Percentiles rank a stretch among this genome's conserved stretches.
These are phyloP conservation scores for Ursus arctos DNA, from an alignment of 2,113 vertebrate genomes.

Conservation along the genomic window DNA sequence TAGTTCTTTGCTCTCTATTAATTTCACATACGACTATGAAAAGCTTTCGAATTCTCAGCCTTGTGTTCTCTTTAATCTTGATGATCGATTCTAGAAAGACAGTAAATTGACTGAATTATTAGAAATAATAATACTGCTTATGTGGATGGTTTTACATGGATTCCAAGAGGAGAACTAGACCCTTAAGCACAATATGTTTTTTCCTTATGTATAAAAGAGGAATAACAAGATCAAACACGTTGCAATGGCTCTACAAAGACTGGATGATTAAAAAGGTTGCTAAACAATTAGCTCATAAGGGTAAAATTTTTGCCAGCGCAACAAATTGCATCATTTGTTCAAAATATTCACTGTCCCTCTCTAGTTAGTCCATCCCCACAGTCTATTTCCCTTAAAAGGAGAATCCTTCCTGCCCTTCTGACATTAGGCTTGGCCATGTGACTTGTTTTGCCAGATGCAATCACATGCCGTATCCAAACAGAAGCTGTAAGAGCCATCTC, in stretches of 20 bases:
- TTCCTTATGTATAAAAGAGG: slow-evolving; percentile 48
- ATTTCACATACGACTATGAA: slow-evolving; percentile 23
- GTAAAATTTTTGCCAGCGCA: slow-evolving; percentile 12
- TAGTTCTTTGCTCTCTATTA: background rate
- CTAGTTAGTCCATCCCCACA: background rate
- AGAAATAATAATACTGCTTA: background rate
- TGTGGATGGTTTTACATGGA: background rate
- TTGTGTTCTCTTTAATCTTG: background rate
- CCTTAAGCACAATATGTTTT: slow-evolving; percentile 4
- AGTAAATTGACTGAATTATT: slow-evolving; percentile 11
- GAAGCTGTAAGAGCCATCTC: background rate
- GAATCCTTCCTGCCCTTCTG: background rate
- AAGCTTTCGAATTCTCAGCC: background rate
- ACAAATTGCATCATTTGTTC: background rate
- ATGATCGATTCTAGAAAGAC: slow-evolving; percentile 15
- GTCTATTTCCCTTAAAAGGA: background rate
- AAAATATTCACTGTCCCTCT: background rate
- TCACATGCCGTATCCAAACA: background rate
- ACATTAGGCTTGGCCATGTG: background rate
- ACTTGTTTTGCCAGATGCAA: background rate
- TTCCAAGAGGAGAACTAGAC: slow-evolving; percentile 21
- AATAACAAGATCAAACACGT: slow-evolving; percentile 42
- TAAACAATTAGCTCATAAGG: background rate
- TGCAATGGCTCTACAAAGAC: slow-evolving; percentile 2
- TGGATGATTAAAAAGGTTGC: background rate